Percentiles rank a stretch among this genome's conserved stretches.
Conservation (phyloP, 2,888 invertebrate genomes). For the Hemistola chrysoprasaria region DNA sequence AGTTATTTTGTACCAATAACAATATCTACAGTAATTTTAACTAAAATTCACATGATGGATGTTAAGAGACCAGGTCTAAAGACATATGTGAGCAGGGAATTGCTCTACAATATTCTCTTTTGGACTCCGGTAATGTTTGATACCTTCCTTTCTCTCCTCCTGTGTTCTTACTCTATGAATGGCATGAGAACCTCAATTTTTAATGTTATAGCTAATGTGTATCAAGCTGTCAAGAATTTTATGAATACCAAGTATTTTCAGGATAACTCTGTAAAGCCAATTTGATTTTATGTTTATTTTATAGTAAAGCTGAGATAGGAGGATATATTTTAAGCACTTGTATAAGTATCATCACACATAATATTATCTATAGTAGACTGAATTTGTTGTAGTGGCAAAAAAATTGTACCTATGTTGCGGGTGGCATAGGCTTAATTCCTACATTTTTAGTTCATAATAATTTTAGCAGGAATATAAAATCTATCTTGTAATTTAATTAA, state of each 20-base stretch:
- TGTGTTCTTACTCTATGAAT: constrained; percentile 64
- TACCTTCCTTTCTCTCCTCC: constrained; percentile 60
- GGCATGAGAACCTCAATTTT: constrained; percentile 61
- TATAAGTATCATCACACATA: too few relatives aligned
- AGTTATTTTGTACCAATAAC: constrained; percentile 73
- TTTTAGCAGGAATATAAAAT: too few relatives aligned
- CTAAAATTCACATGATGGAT: constrained; percentile 64
- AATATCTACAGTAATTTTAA: constrained; percentile 63
- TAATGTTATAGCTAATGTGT: constrained; percentile 69
- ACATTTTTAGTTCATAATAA: too few relatives aligned
- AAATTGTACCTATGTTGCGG: too few relatives aligned
- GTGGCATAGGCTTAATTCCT: too few relatives aligned
- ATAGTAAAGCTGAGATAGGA: too few relatives aligned
- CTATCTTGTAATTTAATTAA: too few relatives aligned
- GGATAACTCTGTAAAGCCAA: constrained; percentile 57
- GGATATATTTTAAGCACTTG: background rate
- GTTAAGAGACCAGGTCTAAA: constrained; percentile 54
- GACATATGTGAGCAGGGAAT: constrained; percentile 59
- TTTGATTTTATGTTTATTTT: constrained; percentile 33
- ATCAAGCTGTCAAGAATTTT: constrained; percentile 68
- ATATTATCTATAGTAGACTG: too few relatives aligned
- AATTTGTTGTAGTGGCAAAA: too few relatives aligned
- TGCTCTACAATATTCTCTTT: constrained; percentile 69
- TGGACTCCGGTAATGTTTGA: constrained; percentile 77
- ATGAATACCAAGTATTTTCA: constrained; percentile 70